Evolutionary conservation across 2,797 vertebrate genomes (phyloP), one percentile per base, ranked within the genome.

Genomic region (Pantherophis alleghaniensis): DNA sequence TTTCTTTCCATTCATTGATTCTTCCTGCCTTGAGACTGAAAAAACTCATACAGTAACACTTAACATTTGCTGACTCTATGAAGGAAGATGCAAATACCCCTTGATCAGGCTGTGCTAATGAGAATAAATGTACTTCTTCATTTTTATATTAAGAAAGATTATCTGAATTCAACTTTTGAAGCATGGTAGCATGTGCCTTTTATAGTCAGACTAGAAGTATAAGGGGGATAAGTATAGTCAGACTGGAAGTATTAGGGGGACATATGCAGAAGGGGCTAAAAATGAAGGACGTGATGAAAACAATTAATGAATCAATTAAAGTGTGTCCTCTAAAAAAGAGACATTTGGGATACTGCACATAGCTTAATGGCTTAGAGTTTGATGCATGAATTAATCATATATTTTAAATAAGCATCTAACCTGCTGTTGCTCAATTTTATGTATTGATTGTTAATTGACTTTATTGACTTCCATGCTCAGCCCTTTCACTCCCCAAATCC

Each of bases 71-170:
- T 92, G 66, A 32, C 92, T 89, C 28, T 3, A 2, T 90, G 87
- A 92, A 92, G 24, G n/a, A 92, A 94, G 87, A 86, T 95, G 92
- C 86, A 4, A 11, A 93, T 94, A 1, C 14, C 92, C 87, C 55
- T 94, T 88, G 87, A 79, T 53, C 87, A 95, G 94, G 1, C 60
- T 91, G n/a, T 10, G 53, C n/a, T 63, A 91, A 63, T 88, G 24
- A 93, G 57, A 56, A 89, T 32, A 93, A 91, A 93, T 93, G 66
- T 18, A 93, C 57, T 86, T 83, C 18, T 12, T 86, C 42, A 26
- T 79, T 88, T 88, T 88, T 88, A 26, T 88, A 91, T 83, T 93
- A 95, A 91, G 88, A 90, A 14, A 9, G 88, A 92, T 94, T 91
- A 56, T 2, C 51, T 87, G 57, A 91, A 91, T 26, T n/a, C 69